Evolutionary conservation across 1,140 invertebrate genomes (phyloP).

Genomic region (Drosophila burlai): DNA sequence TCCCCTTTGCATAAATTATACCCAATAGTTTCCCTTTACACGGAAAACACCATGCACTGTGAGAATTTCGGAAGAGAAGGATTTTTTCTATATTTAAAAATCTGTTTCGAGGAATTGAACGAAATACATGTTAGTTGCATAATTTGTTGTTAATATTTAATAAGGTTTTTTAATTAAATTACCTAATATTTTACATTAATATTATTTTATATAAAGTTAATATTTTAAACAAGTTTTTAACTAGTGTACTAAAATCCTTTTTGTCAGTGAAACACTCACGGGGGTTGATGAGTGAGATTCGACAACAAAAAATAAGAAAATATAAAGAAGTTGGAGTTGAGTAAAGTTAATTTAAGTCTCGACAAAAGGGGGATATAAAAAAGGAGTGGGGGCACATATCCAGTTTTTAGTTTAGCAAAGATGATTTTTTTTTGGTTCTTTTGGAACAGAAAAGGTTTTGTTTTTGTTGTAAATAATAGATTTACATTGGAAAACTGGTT

Average conservation of each 20-base stretch:
- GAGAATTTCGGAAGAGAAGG: neutral
- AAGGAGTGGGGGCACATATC: slow-evolving; percentile 36
- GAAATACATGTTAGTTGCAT: no score
- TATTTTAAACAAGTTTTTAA: neutral
- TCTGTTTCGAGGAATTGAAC: no score
- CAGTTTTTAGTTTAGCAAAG: slow-evolving; percentile 44
- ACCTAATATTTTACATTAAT: no score
- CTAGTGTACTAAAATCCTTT: neutral
- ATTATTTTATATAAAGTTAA: neutral
- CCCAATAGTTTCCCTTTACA: slow-evolving; percentile 14
- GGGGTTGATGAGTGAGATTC: slow-evolving; percentile 36
- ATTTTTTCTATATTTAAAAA: neutral
- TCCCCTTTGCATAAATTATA: slow-evolving; percentile 5
- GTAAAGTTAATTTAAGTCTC: slow-evolving; percentile 68
- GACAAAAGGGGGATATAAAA: slow-evolving; percentile 8
- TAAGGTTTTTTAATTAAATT: no score
- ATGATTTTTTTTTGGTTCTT: neutral
- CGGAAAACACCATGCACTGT: slow-evolving; percentile 2
- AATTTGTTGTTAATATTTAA: no score
- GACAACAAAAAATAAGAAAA: slow-evolving; percentile 15
- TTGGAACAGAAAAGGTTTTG: neutral
- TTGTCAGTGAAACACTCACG: neutral
- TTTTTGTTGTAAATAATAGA: neutral
- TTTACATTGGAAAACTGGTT: slow-evolving; percentile 10
- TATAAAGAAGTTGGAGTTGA: slow-evolving; percentile 44